Conservation (phyloP, 53 echinoderm and acorn worm species). For the Glandiceps talaboti region DNA sequence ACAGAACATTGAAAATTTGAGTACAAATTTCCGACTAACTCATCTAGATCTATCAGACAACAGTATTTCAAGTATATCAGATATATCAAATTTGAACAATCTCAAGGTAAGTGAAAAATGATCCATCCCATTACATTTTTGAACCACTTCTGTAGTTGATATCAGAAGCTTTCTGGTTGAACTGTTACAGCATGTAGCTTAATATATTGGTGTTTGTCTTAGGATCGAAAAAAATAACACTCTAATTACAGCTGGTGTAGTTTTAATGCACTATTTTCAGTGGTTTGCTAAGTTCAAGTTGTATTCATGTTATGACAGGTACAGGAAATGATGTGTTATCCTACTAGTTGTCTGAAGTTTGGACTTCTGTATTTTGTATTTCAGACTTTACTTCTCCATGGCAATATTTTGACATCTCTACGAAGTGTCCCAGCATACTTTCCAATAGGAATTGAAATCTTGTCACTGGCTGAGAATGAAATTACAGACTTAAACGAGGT, state of each 20-base stretch:
- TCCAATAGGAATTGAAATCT: conserved; percentile 64
- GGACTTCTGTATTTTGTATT: neutral
- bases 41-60: conserved; percentile 93
- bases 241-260: too few relatives aligned
- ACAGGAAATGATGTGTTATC: too few relatives aligned
- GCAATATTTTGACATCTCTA: conserved; percentile 80
- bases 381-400: conserved; percentile 86
- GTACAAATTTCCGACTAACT: conserved; percentile 59
- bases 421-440: conserved; percentile 80
- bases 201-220: too few relatives aligned
- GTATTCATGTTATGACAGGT: too few relatives aligned
- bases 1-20: conserved; percentile 82
- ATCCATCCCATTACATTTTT: too few relatives aligned
- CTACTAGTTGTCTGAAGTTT: neutral
- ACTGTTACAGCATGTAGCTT: too few relatives aligned
- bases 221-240: too few relatives aligned
- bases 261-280: too few relatives aligned
- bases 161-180: too few relatives aligned
- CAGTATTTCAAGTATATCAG: conserved; percentile 77
- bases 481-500: conserved; percentile 87
- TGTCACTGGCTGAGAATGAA: conserved; percentile 95
- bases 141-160: too few relatives aligned
- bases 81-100: conserved; percentile 67
- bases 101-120: conserved; percentile 53
- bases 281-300: too few relatives aligned